Conservation (phyloP, 2,888 invertebrate species). For the Coecobrya sp. region DNA sequence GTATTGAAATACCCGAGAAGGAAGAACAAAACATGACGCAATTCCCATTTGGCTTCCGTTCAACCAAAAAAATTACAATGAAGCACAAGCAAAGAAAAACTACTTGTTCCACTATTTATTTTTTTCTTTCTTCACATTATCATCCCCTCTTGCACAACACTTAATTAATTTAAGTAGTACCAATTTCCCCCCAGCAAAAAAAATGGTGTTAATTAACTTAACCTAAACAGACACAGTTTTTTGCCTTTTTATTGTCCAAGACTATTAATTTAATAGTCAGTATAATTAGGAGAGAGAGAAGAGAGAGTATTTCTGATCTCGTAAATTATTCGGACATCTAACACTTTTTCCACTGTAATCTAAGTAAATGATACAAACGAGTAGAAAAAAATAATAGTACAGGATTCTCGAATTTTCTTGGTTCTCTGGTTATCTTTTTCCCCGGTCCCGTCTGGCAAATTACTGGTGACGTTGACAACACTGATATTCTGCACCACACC, state of each 20-base stretch:
- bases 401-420: too few species aligned
- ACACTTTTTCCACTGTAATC: too few species aligned
- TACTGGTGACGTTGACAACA: conserved; percentile 52
- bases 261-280: not conserved
- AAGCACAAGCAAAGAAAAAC: not conserved
- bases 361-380: too few species aligned
- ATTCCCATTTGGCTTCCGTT: not conserved
- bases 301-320: not conserved
- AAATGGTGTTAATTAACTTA: not conserved
- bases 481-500: too few species aligned
- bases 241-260: not conserved
- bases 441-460: not conserved
- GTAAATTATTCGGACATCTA: too few species aligned
- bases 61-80: not conserved
- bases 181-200: not conserved
- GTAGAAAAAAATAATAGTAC: not conserved
- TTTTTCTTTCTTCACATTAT: not conserved
- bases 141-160: not conserved
- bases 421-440: not conserved
- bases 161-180: conserved; percentile 21
- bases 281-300: not conserved
- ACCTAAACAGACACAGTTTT: not conserved
- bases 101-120: too few species aligned
- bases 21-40: conserved; percentile 8
- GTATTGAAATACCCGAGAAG: too few species aligned